Evolutionary conservation across 2,888 invertebrate genomes (phyloP), one percentile per base, ranked within the genome.

Genomic region (Prosapia bicincta): DNA sequence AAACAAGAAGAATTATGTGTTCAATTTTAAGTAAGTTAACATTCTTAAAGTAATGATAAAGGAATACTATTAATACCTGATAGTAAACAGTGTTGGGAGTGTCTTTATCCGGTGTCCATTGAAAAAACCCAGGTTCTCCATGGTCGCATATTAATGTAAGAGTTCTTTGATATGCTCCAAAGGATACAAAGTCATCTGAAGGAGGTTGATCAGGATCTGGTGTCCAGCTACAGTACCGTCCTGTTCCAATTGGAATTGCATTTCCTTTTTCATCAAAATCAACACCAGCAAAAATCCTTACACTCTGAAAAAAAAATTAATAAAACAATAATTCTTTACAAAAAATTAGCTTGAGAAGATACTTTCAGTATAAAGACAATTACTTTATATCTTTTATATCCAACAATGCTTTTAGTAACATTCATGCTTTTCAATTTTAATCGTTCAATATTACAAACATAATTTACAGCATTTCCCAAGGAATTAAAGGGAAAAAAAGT

Each of bases 21-120:
- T n/a, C n/a, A n/a, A n/a, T n/a, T n/a, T n/a, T n/a, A n/a, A n/a
- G n/a, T n/a, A n/a, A n/a, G n/a, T n/a, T n/a, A n/a, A n/a, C n/a
- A n/a, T n/a, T n/a, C n/a, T n/a, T n/a, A 43, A 43, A 10, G 43
- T 10, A 10, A 13, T 43, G 10, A 10, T 13, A n/a, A n/a, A n/a
- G n/a, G n/a, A n/a, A n/a, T n/a, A n/a, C n/a, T n/a, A n/a, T 66
- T 66, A 66, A 2, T 84, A 94, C 95, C 89, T 95, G 97, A 85
- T 97, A 97, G 84, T 96, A 97, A 54, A 97, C 95, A 7, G 94
- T 93, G 83, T 97, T 93, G 0, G 97, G 97, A 0, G 97, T 97
- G 81, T 92, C 88, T 75, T 87, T 86, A 84, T 96, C 95, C 0
- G 97, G 97, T 0, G 91, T 94, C 95, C 96, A 97, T 78, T 92